phyloP scores from a whole-genome alignment of 2,113 vertebrate species.

The Riparia riparia region DNA sequence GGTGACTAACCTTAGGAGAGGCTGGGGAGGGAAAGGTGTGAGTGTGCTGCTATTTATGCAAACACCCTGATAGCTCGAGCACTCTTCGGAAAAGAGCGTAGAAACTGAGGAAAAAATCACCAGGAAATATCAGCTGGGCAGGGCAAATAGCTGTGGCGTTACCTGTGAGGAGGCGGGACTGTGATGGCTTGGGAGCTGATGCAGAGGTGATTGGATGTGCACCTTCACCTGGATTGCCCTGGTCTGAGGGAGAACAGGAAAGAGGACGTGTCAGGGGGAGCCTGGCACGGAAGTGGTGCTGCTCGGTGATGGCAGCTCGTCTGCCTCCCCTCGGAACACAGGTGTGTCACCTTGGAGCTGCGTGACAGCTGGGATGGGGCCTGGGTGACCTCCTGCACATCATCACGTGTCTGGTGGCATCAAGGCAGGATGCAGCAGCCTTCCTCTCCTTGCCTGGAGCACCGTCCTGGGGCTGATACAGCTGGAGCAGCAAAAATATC shows the following conservation, averaged over 20 bases:
- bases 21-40: neutral
- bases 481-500: neutral
- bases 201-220: rapidly evolving
- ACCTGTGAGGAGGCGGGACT: neutral
- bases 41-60: neutral
- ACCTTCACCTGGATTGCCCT: neutral
- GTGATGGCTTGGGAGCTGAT: neutral
- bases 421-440: neutral
- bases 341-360: neutral
- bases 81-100: neutral
- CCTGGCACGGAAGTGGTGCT: rapidly evolving
- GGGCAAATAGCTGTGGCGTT: neutral
- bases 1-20: constrained; percentile 13
- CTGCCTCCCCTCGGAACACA: neutral
- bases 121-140: neutral
- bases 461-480: neutral
- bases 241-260: neutral
- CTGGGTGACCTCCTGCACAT: neutral
- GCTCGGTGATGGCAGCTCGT: rapidly evolving
- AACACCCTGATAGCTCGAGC: neutral
- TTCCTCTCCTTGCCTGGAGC: too few species aligned
- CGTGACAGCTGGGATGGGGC: neutral
- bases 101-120: neutral
- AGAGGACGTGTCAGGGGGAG: neutral
- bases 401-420: rapidly evolving